Evolutionary conservation across 2,113 vertebrate genomes (phyloP), one percentile per base, ranked within the genome.

Genomic region (Brachyhypopomus gauderio): DNA sequence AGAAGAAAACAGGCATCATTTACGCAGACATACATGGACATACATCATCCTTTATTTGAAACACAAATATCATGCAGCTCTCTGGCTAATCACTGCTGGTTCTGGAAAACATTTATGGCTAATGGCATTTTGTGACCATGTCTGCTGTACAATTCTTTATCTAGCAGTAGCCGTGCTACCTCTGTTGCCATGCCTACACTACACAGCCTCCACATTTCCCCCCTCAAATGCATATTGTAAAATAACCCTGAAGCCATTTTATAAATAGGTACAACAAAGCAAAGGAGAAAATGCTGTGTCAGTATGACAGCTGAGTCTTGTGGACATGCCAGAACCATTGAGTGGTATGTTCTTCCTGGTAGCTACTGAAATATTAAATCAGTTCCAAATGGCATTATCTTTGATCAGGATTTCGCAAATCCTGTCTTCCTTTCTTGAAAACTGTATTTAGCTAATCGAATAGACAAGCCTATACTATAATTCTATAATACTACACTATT

Each of bases 341-440:
- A 16, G 22, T 63, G 3, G 58, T 8, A 55, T 77, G 70, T 9
- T 20, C 20, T 82, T 72, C 76, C 64, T 64, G 76, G 72, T 71
- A 78, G 36, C 55, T 64, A 75, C 12, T 22, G 56, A 25, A 81
- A 63, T 9, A 73, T 60, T 78, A 60, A 75, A 22, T 22, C 55
- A 66, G 60, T 75, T 52, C 79, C 79, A 85, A 82, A 82, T 79
- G 77, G 56, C 36, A 81, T 75, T 81, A 81, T 41, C 41, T 81
- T 62, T 48, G 59, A 73, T 70, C 22, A 70, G 19, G 66, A 70
- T 74, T 74, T 74, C 12, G 9, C 70, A 79, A 75, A 85, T 76
- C 22, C 67, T 72, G 80, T 38, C 73, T 76, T 75, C 80, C 72
- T 56, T 56, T 85, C 84, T 75, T 14, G 72, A 79, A 75, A 75